These are phyloP conservation scores for Carettochelys insculpta DNA, from an alignment of 2,113 vertebrate genomes.

Conservation along the genomic window DNA sequence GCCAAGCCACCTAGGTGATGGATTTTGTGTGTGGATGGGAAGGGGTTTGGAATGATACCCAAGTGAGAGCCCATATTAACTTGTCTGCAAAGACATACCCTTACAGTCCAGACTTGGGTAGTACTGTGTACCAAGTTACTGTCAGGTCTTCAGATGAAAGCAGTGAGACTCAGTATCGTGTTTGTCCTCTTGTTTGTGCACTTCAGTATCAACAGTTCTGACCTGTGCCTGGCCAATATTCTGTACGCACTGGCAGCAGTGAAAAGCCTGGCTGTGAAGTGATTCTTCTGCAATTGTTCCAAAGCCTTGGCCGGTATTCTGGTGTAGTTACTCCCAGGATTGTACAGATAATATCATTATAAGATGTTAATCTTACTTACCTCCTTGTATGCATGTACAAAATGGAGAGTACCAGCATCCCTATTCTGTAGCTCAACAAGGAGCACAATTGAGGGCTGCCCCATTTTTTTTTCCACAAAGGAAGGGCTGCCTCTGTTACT, in stretches of 20 bases:
- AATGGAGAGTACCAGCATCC: not conserved
- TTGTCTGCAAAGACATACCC: not conserved
- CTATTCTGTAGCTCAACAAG: not conserved
- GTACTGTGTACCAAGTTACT: not conserved
- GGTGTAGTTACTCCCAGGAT: rapidly evolving
- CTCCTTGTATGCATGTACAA: not conserved
- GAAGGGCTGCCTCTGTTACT: not conserved
- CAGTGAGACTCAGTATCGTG: rapidly evolving
- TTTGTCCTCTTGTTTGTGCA: rapidly evolving
- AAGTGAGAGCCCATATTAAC: not conserved
- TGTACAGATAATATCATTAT: not conserved
- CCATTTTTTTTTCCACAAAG: not conserved
- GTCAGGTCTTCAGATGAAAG: not conserved
- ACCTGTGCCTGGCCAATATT: rapidly evolving
- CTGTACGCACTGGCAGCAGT: rapidly evolving
- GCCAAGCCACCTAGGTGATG: not conserved
- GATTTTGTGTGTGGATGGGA: not conserved
- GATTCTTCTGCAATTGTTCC: not conserved
- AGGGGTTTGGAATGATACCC: not conserved
- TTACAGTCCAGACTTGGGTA: not conserved
- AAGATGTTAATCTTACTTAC: not conserved
- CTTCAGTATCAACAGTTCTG: rapidly evolving
- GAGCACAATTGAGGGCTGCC: not conserved
- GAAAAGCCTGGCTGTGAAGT: not conserved
- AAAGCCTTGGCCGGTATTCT: rapidly evolving